Percentiles rank a stretch among this genome's conserved stretches.
Conservation (phyloP, 2,797 vertebrate genomes). For the Onychomys arenicola region DNA sequence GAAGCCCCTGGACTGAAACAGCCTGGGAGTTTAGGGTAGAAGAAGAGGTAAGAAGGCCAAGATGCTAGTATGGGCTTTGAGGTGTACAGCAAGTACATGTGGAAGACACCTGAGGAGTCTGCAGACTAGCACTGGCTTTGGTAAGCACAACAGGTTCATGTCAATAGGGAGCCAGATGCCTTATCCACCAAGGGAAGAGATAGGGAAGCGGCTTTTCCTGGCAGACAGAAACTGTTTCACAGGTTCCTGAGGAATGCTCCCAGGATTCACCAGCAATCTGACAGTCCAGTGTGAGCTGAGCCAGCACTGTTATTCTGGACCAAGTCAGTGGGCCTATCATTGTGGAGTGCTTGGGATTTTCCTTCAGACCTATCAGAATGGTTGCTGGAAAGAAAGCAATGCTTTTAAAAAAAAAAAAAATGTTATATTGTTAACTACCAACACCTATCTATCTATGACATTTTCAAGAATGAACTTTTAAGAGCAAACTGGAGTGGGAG, state of each 20-base stretch:
- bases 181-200: neutral
- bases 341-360: neutral
- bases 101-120: neutral
- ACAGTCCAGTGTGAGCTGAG: neutral
- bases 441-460: neutral
- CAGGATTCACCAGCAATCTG: neutral
- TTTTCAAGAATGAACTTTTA: slow-evolving; percentile 69
- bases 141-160: neutral
- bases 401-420: neutral
- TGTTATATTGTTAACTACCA: slow-evolving; percentile 28
- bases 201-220: neutral
- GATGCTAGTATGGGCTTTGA: neutral
- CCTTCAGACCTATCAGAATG: neutral
- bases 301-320: neutral
- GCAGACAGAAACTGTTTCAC: neutral
- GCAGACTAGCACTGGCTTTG: neutral
- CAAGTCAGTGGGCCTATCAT: neutral
- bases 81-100: neutral
- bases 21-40: neutral
- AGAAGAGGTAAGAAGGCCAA: neutral
- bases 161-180: neutral
- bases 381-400: slow-evolving; percentile 34
- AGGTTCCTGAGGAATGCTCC: neutral
- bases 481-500: neutral
- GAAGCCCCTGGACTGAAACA: neutral